Evolutionary conservation across 2,888 invertebrate genomes (phyloP), one percentile per base, ranked within the genome.

Genomic region (Rhagophthalmus giganteus): DNA sequence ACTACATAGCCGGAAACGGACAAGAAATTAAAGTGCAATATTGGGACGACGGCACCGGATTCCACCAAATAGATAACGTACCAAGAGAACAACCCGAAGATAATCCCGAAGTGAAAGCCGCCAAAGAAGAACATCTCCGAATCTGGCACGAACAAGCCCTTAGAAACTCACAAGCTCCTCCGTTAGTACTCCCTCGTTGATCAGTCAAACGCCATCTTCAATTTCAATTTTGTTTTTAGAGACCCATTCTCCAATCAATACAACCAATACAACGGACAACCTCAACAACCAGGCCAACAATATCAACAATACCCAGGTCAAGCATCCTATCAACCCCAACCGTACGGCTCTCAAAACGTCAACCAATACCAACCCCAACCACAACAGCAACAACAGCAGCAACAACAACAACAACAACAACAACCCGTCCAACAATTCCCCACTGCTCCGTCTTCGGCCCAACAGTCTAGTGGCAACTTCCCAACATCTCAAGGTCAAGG

Each of bases 11-110:
- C 58, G 81, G 82, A 1, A 67, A 74, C 52, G 81, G 83, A 11
- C 78, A 82, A 44, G 76, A 81, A 49, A 79, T 85, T 49, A 81
- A 83, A 77, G 83, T 85, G 1, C 79, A 82, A 54, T 88, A 88
- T 71, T 87, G 85, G 81, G 86, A 87, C 49, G 86, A 87, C 67
- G 81, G 82, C 57, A 78, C 81, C 57, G 89, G 88, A n/a, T 88
- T 88, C 78, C 88, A 88, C 74, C 87, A 88, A 56, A 82, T 85
- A 50, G 88, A 88, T 65, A 87, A 88, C 68, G 74, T 85, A 1
- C 85, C 86, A 8, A 81, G 82, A 62, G 78, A 81, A 37, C 77
- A 78, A 37, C 81, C 84, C 7, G 81, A 83, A 56, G 88, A 88
- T 67, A 83, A 84, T 0, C 84, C 85, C 0, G 88, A 83, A 54